phyloP scores from a whole-genome alignment of 2,888 invertebrate genomes.

The Agrotis ipsilon region DNA sequence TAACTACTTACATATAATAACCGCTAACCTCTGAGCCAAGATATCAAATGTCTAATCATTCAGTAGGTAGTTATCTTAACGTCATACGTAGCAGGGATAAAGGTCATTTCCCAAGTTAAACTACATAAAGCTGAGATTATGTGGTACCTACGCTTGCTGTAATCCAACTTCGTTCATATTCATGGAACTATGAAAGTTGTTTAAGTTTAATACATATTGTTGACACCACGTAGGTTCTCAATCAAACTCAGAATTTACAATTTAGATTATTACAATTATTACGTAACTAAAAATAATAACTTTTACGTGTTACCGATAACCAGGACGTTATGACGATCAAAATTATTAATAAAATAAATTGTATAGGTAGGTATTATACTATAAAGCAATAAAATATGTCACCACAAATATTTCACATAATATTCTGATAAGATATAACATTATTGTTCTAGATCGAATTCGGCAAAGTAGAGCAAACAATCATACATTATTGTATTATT shows the following conservation, averaged over 20 bases:
- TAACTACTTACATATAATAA: conserved; percentile 44
- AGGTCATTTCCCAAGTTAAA: conserved; percentile 55
- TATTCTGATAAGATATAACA: conserved; percentile 63
- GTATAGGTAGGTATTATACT: conserved; percentile 21
- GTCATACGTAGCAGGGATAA: conserved; percentile 39
- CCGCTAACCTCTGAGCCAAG: conserved; percentile 54
- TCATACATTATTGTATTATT: conserved; percentile 24
- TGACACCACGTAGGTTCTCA: background rate
- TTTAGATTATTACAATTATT: conserved; percentile 12
- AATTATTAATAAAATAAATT: conserved; percentile 28
- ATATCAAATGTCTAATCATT: conserved; percentile 60
- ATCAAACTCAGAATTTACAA: conserved; percentile 3
- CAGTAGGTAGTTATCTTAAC: conserved; percentile 42
- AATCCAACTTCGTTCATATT: conserved; percentile 32
- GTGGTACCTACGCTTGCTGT: conserved; percentile 16
- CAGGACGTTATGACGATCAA: conserved; percentile 27
- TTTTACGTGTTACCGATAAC: conserved; percentile 45
- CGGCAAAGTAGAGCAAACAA: conserved; percentile 25
- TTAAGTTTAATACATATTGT: conserved; percentile 26
- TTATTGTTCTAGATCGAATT: conserved; percentile 37
- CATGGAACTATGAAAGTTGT: conserved; percentile 25
- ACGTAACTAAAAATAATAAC: conserved; percentile 10
- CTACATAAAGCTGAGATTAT: conserved; percentile 38
- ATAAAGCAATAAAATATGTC: conserved; percentile 55
- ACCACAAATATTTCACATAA: conserved; percentile 44